phyloP scores from a whole-genome alignment of 2,113 vertebrate species.

The Phoxinus phoxinus region DNA sequence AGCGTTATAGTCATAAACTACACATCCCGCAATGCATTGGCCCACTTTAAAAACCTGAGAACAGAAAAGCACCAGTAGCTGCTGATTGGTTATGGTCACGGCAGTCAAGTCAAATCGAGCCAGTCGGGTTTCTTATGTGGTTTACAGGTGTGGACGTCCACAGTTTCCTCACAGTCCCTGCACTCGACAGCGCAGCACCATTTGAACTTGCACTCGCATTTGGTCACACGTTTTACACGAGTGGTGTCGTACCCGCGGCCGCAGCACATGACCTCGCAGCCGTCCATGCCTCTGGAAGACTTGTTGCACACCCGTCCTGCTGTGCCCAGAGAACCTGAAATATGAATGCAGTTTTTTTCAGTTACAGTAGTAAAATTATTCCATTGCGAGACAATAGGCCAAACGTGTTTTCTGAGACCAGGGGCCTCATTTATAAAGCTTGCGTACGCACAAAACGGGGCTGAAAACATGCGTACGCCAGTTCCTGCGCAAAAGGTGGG shows the following conservation, averaged over 20 bases:
- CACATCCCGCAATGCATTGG: constrained; percentile 66
- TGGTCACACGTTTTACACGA: constrained; percentile 88
- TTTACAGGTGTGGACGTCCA: constrained; percentile 97
- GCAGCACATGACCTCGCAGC: constrained; percentile 99
- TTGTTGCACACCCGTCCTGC: constrained; percentile 93
- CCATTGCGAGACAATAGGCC: not conserved
- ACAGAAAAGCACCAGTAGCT: constrained; percentile 39
- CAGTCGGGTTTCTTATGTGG: constrained; percentile 92
- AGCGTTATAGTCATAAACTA: constrained; percentile 60
- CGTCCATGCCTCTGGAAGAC: constrained; percentile 86
- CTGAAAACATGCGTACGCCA: too few relatives aligned
- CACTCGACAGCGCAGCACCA: constrained; percentile 98
- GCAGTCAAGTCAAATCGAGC: constrained; percentile 86
- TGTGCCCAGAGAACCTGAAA: constrained; percentile 91
- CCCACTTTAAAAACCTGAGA: constrained; percentile 61
- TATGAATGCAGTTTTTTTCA: constrained; percentile 1
- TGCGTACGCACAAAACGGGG: too few relatives aligned
- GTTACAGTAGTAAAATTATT: not conserved
- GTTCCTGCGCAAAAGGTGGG: too few relatives aligned
- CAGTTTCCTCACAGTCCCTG: constrained; percentile 91
- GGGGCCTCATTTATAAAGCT: too few relatives aligned
- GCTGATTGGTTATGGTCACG: not conserved
- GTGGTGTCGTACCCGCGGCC: constrained; percentile 98
- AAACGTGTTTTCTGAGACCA: not conserved
- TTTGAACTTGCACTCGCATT: constrained; percentile 98